Conservation (phyloP, 2,113 vertebrate species). For the Himantopus leucocephalus region DNA sequence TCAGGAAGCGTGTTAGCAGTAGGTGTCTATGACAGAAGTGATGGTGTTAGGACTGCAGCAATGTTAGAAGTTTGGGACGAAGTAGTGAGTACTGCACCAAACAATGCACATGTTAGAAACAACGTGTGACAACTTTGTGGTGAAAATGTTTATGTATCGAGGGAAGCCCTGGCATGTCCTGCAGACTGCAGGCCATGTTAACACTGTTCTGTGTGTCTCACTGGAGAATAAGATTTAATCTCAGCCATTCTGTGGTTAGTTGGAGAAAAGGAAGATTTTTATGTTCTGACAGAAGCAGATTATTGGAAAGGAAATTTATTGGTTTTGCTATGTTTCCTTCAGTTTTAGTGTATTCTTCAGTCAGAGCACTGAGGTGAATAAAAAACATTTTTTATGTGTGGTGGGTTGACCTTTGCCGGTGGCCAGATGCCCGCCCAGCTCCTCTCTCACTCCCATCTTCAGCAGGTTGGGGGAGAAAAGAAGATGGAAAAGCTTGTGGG, state of each 20-base stretch:
- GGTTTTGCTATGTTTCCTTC: constrained; percentile 2
- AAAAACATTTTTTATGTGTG: neutral
- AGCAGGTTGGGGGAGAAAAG: neutral
- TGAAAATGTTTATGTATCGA: neutral
- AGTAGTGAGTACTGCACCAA: neutral
- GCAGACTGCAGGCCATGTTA: neutral
- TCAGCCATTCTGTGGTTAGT: neutral
- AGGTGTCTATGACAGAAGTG: neutral
- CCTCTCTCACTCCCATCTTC: neutral
- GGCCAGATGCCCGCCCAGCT: accelerated
- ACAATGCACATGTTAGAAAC: neutral
- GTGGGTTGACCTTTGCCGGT: neutral
- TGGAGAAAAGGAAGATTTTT: neutral
- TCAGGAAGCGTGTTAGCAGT: accelerated
- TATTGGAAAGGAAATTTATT: neutral
- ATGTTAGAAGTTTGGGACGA: neutral
- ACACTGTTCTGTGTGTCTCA: neutral
- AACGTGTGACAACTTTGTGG: neutral
- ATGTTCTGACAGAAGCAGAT: neutral
- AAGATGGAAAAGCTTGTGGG: neutral
- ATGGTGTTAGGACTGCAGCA: neutral
- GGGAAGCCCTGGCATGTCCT: neutral
- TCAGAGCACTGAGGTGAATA: neutral
- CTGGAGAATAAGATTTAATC: neutral
- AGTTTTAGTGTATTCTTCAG: constrained; percentile 22